Conservation (phyloP, 2,888 invertebrate species). For the Lithosia quadra region DNA sequence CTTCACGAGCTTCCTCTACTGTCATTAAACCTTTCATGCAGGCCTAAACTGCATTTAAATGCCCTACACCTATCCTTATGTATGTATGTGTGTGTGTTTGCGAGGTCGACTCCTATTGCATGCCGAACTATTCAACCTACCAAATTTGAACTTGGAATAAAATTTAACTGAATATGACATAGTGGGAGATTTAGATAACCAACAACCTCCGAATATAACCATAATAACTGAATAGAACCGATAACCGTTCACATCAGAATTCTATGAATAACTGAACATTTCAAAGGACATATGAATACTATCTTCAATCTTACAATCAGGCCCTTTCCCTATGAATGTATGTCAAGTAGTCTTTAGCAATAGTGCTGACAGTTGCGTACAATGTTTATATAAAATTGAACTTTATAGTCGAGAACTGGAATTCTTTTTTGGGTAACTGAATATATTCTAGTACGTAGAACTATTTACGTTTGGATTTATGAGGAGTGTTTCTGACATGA, state of each 20-base stretch:
- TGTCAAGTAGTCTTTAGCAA: conserved; percentile 56
- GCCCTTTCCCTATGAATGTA: conserved; percentile 55
- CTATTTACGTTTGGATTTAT: conserved; percentile 52
- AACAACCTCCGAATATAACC: conserved; percentile 25
- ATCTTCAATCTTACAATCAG: conserved; percentile 65
- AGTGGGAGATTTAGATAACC: conserved; percentile 13
- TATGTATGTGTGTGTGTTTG: too few relatives aligned
- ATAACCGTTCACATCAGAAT: conserved; percentile 61
- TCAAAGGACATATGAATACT: conserved; percentile 69
- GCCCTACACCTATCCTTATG: too few relatives aligned
- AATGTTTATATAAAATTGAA: conserved; percentile 10
- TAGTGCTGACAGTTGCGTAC: conserved; percentile 44
- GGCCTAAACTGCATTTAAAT: too few relatives aligned
- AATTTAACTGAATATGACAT: neutral
- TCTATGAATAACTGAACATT: conserved; percentile 79
- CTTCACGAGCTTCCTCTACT: too few relatives aligned
- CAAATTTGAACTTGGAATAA: neutral
- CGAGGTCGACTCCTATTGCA: too few relatives aligned
- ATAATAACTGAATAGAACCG: conserved; percentile 40
- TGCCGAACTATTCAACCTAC: neutral
- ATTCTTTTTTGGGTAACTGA: conserved; percentile 11
- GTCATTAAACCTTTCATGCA: too few relatives aligned
- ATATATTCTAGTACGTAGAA: conserved; percentile 22
- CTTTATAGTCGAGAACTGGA: neutral
- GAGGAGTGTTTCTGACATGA: conserved; percentile 46